Evolutionary conservation across 1,140 invertebrate genomes (phyloP).

Genomic region (Platyscapa corneri): DNA sequence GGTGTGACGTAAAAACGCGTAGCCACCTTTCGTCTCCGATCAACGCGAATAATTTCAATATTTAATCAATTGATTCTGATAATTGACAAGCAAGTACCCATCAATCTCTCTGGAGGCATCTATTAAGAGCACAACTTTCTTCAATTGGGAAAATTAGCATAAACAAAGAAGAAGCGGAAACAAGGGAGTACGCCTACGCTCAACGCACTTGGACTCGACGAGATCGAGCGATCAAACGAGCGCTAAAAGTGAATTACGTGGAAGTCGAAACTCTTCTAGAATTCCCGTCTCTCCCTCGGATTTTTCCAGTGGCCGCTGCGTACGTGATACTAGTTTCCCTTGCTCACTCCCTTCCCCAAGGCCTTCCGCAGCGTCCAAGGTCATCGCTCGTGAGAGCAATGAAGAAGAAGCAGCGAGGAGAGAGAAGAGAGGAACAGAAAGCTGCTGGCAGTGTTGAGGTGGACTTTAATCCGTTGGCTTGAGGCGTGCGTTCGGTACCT

Average conservation of each 20-base stretch:
- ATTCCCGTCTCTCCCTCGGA: neutral
- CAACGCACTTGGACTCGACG: no score
- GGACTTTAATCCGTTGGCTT: constrained; percentile 10
- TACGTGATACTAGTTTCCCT: neutral
- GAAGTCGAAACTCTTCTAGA: neutral
- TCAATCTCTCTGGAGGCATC: no score
- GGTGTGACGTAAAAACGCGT: no score
- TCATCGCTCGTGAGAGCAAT: neutral
- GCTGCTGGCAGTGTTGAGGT: neutral
- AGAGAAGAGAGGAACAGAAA: neutral
- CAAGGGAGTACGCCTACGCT: neutral
- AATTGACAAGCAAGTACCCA: no score
- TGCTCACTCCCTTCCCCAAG: neutral
- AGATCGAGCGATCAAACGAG: neutral
- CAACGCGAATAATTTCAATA: no score
- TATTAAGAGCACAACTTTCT: no score
- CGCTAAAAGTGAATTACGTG: no score
- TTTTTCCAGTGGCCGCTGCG: neutral
- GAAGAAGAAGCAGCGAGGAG: neutral
- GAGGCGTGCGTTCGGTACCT: neutral
- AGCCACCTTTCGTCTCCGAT: no score
- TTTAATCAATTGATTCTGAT: no score
- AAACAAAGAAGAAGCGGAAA: neutral
- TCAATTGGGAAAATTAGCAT: no score
- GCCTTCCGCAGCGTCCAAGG: constrained; percentile 15